Conservation (phyloP, 2,888 invertebrate species). For the Lysandra coridon region DNA sequence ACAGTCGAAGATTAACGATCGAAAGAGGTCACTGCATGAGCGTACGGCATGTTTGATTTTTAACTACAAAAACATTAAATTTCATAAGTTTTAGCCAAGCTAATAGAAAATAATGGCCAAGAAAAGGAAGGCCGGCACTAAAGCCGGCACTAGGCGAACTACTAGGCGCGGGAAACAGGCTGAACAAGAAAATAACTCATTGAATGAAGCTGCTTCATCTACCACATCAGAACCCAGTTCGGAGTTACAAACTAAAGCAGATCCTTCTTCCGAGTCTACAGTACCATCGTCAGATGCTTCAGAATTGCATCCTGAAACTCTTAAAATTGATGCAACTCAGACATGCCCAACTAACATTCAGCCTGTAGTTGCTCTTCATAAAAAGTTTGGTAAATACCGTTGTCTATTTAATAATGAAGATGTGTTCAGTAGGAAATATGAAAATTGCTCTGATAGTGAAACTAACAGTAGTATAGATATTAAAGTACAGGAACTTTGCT, state of each 20-base stretch:
- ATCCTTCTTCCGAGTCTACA: conserved; percentile 42
- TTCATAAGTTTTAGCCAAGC: conserved; percentile 45
- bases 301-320: conserved; percentile 44
- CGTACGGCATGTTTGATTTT: conserved; percentile 39
- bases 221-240: conserved; percentile 46
- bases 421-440: conserved; percentile 60
- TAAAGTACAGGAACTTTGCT: conserved; percentile 67
- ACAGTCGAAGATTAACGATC: conserved; percentile 56
- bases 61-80: conserved; percentile 9
- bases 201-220: conserved; percentile 54
- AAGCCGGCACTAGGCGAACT: conserved; percentile 59
- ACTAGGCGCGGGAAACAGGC: conserved; percentile 66
- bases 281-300: conserved; percentile 40
- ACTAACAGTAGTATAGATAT: conserved; percentile 73
- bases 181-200: conserved; percentile 44
- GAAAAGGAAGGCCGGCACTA: conserved; percentile 66
- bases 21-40: conserved; percentile 64
- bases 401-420: conserved; percentile 73
- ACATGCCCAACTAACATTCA: conserved; percentile 39
- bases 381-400: conserved; percentile 81
- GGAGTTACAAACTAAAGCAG: conserved; percentile 42
- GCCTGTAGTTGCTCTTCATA: conserved; percentile 68
- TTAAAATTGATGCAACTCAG: conserved; percentile 50
- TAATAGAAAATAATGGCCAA: conserved; percentile 68
- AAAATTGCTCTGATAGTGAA: conserved; percentile 75